phyloP scores from a whole-genome alignment of 2,797 vertebrate genomes.

The Liparis tanakae region DNA sequence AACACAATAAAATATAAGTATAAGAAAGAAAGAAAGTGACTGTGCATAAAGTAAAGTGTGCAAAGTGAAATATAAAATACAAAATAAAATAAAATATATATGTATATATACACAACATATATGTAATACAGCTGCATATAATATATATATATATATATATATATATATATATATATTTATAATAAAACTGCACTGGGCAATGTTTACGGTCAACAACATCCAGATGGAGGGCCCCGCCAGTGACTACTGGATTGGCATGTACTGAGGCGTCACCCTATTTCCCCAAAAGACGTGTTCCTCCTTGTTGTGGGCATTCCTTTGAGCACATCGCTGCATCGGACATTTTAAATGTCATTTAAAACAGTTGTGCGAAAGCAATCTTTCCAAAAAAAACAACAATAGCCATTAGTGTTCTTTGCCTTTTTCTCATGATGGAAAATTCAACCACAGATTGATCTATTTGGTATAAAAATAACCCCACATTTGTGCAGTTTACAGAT shows the following conservation, averaged over 20 bases:
- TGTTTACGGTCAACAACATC: not conserved
- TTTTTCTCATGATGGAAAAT: not conserved
- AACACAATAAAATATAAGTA: no score
- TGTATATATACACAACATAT: no score
- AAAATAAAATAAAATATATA: no score
- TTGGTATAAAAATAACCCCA: not conserved
- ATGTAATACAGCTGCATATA: no score
- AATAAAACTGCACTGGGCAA: not conserved
- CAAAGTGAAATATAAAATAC: no score
- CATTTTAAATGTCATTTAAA: conserved; percentile 12
- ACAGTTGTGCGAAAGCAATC: not conserved
- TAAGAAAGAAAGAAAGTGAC: no score
- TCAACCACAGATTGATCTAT: not conserved
- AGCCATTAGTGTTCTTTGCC: not conserved
- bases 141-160: no score
- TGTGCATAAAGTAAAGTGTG: no score
- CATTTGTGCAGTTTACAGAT: not conserved
- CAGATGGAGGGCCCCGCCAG: not conserved
- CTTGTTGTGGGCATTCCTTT: not conserved
- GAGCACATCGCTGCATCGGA: not conserved
- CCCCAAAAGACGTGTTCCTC: not conserved
- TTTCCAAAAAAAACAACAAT: not conserved
- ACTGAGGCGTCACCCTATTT: not conserved
- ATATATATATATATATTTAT: no score
- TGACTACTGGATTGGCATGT: not conserved